A percentile compares a stretch with the other conserved stretches of the same genome.
phyloP scores from a whole-genome alignment of 1,140 invertebrate genomes.

The Drosophila funebris region DNA sequence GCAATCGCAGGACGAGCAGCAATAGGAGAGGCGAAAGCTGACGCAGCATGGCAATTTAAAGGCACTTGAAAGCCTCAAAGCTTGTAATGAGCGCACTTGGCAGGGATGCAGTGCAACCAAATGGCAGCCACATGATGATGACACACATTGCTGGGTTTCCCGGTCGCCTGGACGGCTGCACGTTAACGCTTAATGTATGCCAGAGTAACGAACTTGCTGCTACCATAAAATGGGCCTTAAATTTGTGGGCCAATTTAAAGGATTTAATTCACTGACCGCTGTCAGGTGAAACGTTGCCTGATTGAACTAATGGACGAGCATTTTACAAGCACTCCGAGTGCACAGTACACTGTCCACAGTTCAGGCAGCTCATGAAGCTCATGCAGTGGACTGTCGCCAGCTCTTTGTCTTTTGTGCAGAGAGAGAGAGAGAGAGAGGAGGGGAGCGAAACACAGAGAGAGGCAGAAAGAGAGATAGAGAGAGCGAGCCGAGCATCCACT shows the following conservation, averaged over 20 bases:
- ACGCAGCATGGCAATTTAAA: slow-evolving; percentile 61
- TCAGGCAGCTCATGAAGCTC: too few species aligned
- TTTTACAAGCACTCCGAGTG: slow-evolving; percentile 18
- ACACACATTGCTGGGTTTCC: slow-evolving; percentile 56
- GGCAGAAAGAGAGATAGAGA: neutral
- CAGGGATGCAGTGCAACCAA: slow-evolving; percentile 27
- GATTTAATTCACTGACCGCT: slow-evolving; percentile 62
- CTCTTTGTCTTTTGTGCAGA: neutral
- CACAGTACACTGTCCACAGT: too few species aligned
- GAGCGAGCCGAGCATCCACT: slow-evolving; percentile 38
- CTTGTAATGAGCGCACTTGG: slow-evolving; percentile 61
- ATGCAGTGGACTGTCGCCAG: slow-evolving; percentile 10
- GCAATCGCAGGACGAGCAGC: too few species aligned
- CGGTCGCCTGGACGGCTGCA: neutral
- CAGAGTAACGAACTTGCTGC: neutral
- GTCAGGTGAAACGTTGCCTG: slow-evolving; percentile 35
- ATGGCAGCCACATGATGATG: slow-evolving; percentile 45
- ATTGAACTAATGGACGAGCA: slow-evolving; percentile 66
- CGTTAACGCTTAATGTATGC: slow-evolving; percentile 27
- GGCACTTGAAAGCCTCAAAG: slow-evolving; percentile 62
- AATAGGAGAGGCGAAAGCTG: slow-evolving; percentile 8
- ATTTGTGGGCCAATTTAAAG: slow-evolving; percentile 22
- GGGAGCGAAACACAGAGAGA: too few species aligned
- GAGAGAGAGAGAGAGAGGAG: neutral
- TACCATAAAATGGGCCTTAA: slow-evolving; percentile 16